Conservation (phyloP, 2,888 invertebrate species). For the Chymomyza procnemis region DNA sequence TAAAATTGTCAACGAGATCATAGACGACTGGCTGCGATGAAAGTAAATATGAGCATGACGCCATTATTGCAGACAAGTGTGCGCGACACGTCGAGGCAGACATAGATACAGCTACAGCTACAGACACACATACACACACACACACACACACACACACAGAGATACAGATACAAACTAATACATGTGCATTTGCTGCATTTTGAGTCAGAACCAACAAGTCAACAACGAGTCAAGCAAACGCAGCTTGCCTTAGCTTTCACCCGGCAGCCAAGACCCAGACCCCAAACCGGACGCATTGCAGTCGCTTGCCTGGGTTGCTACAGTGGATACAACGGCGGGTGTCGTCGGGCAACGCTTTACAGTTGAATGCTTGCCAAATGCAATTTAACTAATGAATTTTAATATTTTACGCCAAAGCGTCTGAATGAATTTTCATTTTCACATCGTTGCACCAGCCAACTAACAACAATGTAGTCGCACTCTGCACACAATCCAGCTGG, state of each 20-base stretch:
- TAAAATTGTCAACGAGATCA: conserved; percentile 74
- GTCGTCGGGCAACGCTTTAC: conserved; percentile 51
- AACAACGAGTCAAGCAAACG: background rate
- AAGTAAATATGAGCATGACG: conserved; percentile 73
- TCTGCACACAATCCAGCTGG: conserved; percentile 6
- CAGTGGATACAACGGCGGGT: conserved; percentile 3
- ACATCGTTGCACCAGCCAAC: conserved; percentile 64
- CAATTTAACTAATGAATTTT: conserved; percentile 75
- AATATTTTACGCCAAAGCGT: conserved; percentile 71
- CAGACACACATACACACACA: conserved; percentile 10
- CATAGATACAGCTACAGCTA: conserved; percentile 22
- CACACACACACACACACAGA: conserved; percentile 2
- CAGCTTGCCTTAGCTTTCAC: background rate
- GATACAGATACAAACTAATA: conserved; percentile 2
- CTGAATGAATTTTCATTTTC: conserved; percentile 73
- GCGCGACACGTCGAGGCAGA: conserved; percentile 49
- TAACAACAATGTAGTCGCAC: conserved; percentile 44
- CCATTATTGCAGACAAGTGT: conserved; percentile 61
- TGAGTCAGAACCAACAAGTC: conserved; percentile 12
- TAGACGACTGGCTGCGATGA: conserved; percentile 64
- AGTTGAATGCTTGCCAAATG: conserved; percentile 70
- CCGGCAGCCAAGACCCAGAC: conserved; percentile 18
- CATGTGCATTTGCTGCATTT: conserved; percentile 21
- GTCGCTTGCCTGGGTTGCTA: background rate
- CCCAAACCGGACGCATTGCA: conserved; percentile 21